These are phyloP conservation scores for Crocuta crocuta DNA, from an alignment of 2,113 vertebrate species.

Conservation along the genomic window DNA sequence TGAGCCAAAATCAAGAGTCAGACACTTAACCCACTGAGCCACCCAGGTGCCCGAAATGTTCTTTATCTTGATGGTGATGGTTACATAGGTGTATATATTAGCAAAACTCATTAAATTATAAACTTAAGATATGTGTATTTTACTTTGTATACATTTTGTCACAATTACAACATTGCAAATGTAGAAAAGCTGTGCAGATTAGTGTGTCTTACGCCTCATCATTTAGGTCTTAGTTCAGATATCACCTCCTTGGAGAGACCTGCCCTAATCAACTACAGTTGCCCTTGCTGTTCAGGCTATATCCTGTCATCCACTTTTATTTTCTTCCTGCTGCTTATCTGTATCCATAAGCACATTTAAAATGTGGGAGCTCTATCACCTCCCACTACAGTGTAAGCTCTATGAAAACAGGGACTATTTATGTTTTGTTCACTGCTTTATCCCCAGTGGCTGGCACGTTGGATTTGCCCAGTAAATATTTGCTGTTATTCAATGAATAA, in stretches of 20 bases:
- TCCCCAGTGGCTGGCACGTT: background rate
- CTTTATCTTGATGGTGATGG: background rate
- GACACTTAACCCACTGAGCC: no score
- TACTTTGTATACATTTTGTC: background rate
- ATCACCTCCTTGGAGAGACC: background rate
- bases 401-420: background rate
- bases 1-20: no score
- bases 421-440: background rate
- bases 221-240: background rate
- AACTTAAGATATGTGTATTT: background rate
- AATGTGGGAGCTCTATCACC: background rate
- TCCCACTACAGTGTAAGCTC: background rate
- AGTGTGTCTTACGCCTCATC: background rate
- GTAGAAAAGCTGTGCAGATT: background rate
- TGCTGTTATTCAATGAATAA: slow-evolving; percentile 8
- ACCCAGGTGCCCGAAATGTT: background rate
- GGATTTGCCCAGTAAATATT: background rate
- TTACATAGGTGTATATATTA: background rate
- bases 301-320: background rate
- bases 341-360: background rate
- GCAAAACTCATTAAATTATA: background rate
- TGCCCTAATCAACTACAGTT: background rate
- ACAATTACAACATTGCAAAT: background rate
- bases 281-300: background rate
- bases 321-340: background rate